Conservation (phyloP, 2,113 vertebrate species). For the Boleophthalmus pectinirostris region DNA sequence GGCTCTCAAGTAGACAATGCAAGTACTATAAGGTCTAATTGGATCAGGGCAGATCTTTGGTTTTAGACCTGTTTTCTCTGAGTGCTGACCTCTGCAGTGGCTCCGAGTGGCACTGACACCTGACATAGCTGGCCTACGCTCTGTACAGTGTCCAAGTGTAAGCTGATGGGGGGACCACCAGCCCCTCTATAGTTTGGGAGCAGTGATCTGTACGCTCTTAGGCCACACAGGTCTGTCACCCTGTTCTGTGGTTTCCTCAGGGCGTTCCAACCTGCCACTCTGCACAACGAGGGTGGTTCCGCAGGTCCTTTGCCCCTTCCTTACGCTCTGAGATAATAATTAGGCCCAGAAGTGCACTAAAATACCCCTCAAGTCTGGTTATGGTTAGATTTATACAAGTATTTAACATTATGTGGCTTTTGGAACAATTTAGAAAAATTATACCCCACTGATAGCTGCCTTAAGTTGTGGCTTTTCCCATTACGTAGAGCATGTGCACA, state of each 20-base stretch:
- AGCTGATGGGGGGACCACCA: conserved; percentile 73
- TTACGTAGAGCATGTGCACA: conserved; percentile 60
- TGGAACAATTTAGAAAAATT: conserved; percentile 77
- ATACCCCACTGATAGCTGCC: conserved; percentile 69
- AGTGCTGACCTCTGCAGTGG: conserved; percentile 38
- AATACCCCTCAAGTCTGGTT: conserved; percentile 66
- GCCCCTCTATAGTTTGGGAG: conserved; percentile 66
- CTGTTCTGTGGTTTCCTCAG: conserved; percentile 54
- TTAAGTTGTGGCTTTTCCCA: conserved; percentile 73
- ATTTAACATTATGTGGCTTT: conserved; percentile 74
- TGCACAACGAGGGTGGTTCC: conserved; percentile 62
- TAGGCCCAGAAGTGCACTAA: conserved; percentile 56
- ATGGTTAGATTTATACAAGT: conserved; percentile 72
- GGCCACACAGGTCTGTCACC: conserved; percentile 57
- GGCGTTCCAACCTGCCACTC: conserved; percentile 49
- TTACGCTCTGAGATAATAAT: conserved; percentile 64
- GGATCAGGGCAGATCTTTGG: conserved; percentile 60
- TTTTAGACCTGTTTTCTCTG: conserved; percentile 52
- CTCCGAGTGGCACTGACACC: conserved; percentile 54
- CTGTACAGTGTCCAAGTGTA: conserved; percentile 46
- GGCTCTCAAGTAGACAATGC: conserved; percentile 21
- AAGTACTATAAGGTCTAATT: conserved; percentile 54
- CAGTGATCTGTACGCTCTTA: conserved; percentile 59
- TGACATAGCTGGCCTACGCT: conserved; percentile 57
- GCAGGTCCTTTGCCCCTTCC: conserved; percentile 50